Percentiles rank a stretch among this genome's conserved stretches.
phyloP scores from a whole-genome alignment of 2,113 vertebrate species.

The Glaucomys volans region DNA sequence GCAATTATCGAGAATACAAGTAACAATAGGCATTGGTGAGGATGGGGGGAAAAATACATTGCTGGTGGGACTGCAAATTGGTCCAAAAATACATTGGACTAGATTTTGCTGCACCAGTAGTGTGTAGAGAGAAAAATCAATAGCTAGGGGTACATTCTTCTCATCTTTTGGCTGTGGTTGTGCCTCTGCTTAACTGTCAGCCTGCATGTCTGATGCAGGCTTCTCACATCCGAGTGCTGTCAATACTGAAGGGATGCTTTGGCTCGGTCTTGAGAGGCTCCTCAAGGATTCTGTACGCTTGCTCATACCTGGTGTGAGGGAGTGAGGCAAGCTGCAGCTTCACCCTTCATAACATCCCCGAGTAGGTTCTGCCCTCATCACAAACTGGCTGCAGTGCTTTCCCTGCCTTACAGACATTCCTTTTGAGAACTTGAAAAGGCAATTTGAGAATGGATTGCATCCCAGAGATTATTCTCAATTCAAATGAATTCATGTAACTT shows the following conservation, averaged over 20 bases:
- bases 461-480: background rate
- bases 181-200: background rate
- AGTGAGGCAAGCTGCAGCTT: background rate
- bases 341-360: no score
- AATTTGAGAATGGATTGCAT: background rate
- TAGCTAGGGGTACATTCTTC: background rate
- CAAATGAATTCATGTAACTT: background rate
- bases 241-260: background rate
- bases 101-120: background rate
- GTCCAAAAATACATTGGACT: no score
- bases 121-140: background rate
- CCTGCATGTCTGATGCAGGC: background rate
- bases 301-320: background rate
- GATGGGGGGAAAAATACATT: no score
- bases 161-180: background rate
- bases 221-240: background rate
- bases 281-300: background rate
- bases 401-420: background rate
- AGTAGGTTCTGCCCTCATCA: background rate
- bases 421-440: background rate
- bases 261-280: background rate
- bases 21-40: no score
- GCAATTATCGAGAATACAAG: no score
- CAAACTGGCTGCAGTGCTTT: background rate
- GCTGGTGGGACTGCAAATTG: no score